Conservation (phyloP, 64 coral and sea anemone genomes). For the Catalaphyllia jardinei region DNA sequence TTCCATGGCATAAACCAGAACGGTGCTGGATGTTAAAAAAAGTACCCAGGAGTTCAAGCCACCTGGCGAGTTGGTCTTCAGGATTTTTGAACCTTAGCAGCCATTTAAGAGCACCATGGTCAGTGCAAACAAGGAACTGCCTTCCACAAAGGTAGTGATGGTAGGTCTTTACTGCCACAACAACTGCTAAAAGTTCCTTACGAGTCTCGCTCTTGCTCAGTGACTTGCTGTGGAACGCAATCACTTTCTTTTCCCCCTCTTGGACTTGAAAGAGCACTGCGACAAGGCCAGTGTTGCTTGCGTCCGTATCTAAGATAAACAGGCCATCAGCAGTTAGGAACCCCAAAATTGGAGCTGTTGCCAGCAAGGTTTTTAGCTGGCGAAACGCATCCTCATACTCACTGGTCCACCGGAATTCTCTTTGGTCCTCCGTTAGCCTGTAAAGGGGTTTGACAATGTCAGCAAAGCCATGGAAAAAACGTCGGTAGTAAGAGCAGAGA, state of each 20-base stretch:
- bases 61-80: slow-evolving; percentile 29
- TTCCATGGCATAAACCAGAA: slow-evolving; percentile 1
- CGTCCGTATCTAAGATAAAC: slow-evolving; percentile 32
- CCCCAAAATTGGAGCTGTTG: slow-evolving; percentile 8
- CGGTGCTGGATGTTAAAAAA: slow-evolving; percentile 8
- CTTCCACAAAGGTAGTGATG: slow-evolving; percentile 18
- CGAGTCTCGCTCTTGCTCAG: slow-evolving; percentile 16
- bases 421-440: not conserved
- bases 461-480: slow-evolving; percentile 2
- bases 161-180: not conserved
- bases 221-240: slow-evolving; percentile 16
- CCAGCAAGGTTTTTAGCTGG: slow-evolving; percentile 4
- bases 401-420: not conserved
- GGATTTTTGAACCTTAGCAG: slow-evolving; percentile 16
- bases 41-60: slow-evolving; percentile 14
- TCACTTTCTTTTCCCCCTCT: not conserved
- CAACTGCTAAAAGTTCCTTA: not conserved
- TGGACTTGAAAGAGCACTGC: slow-evolving; percentile 33
- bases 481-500: not conserved
- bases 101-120: not conserved
- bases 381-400: slow-evolving; percentile 31
- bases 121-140: not conserved
- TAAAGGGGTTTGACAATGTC: not conserved
- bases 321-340: not conserved
- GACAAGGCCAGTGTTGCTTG: slow-evolving; percentile 19